Evolutionary conservation across 1,140 invertebrate genomes (phyloP), one percentile per base, ranked within the genome.

Genomic region (Oreohelix idahoensis): DNA sequence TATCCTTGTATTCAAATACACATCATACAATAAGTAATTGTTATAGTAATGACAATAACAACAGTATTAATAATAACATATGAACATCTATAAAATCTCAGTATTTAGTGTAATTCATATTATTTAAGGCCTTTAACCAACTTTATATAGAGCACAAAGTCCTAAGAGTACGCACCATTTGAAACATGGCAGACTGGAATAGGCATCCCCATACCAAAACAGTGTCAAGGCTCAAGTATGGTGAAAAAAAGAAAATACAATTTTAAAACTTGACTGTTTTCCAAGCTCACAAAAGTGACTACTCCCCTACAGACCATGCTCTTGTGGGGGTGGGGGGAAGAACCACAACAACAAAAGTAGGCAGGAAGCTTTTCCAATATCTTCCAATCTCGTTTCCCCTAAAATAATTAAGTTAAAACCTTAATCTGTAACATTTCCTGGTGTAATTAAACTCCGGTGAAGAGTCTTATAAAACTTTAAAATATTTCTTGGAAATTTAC

Each of bases 101-200:
- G 20, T 23, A 66, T 66, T 29, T 32, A 32, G 32, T 32, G 63
- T 32, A 66, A 32, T 32, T 74, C 38, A 71, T 13, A 35, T 36
- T 71, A 74, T 36, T 74, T 74, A 74, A 74, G 71, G 71, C 71
- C 38, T 39, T 74, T 38, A 74, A 39, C 63, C 63, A 66, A 66
- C 8, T 29, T 29, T 66, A 66, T 66, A 66, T 42, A 74, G 38
- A 74, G n/a, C 45, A n/a, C 26, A 13, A 53, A 79, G 53, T 53
- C 49, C 77, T 32, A 51, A 23, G 29, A 17, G 58, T 79, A 79
- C 66, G 77, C 77, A 79, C 77, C 77, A 79, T 36, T 17, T 79
- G 35, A 38, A 79, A 8, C 32, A 58, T 36, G 38, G 35, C 77
- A 79, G 58, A 49, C 5, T 8, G 77, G 20, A 49, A 39, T 26